Evolutionary conservation across 2,113 vertebrate species (phyloP), one percentile per base, ranked within the genome.

Genomic region (Myrmophylax atrothorax): DNA sequence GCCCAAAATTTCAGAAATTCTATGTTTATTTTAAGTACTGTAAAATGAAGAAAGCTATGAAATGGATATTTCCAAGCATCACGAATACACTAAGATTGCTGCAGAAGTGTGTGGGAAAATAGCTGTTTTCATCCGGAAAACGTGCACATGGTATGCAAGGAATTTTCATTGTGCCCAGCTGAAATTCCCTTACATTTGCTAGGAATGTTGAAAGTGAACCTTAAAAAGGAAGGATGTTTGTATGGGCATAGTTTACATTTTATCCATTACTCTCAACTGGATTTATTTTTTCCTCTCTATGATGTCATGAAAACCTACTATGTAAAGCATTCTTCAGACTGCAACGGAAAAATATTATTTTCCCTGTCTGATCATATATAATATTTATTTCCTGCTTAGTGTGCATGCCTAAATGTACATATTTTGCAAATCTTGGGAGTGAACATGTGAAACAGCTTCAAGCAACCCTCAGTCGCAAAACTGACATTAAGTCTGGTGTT

Each of bases 161-260:
- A 96, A 97, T 97, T 97, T 95, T 96, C 92, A 96, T 95, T 97
- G 93, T 96, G 62, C 90, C 92, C 80, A 81, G 74, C 77, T 95
- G 92, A 96, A 94, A 97, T 94, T 96, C 94, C 68, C 83, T 81
- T 81, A 88, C 23, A 10, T 92, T 96, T 79, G 75, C 88, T 75
- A 90, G 92, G 78, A 80, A 56, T 11, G 40, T 93, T 89, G 40
- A 87, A 89, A 94, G 67, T 78, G 60, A 90, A 83, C 75, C 90
- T 93, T 94, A 60, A 90, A 95, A 93, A 93, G 93, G 92, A 97
- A 95, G 76, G 68, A 88, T 68, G 2, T 94, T 81, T 42, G 2
- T 86, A 18, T 89, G 87, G 72, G 35, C 93, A 94, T 88, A 93
- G 92, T 95, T 97, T 95, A 96, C 89, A 88, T 95, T 93, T 92